These are phyloP conservation scores for Pectinophora gossypiella DNA, from an alignment of 1,140 invertebrate genomes.

Conservation along the genomic window DNA sequence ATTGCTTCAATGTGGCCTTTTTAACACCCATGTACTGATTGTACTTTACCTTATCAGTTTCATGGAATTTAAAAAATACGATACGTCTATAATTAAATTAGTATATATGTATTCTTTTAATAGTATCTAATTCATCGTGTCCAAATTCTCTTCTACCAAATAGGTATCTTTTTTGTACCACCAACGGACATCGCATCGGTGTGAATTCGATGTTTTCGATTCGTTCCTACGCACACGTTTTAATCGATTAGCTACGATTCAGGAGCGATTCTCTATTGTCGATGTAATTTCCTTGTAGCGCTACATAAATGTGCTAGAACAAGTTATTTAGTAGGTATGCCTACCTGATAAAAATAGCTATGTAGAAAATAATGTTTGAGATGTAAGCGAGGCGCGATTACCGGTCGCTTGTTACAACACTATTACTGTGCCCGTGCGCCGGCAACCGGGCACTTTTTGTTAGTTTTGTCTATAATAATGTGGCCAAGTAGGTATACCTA, in stretches of 20 bases:
- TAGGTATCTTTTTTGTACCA: too few relatives aligned
- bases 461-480: constrained; percentile 5
- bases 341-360: too few relatives aligned
- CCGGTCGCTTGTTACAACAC: neutral
- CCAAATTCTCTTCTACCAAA: too few relatives aligned
- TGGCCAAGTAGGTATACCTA: neutral
- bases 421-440: neutral
- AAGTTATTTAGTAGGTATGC: neutral
- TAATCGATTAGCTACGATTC: constrained; percentile 41
- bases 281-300: neutral
- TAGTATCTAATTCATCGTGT: too few relatives aligned
- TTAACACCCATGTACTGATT: too few relatives aligned
- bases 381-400: neutral
- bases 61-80: too few relatives aligned
- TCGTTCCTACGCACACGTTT: constrained; percentile 23
- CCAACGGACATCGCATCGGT: neutral
- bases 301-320: neutral
- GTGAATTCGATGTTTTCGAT: constrained; percentile 4
- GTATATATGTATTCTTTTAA: too few relatives aligned
- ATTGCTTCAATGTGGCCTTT: too few relatives aligned
- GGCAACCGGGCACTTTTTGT: neutral
- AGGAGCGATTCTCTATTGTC: constrained; percentile 12
- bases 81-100: too few relatives aligned
- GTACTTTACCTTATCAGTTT: too few relatives aligned
- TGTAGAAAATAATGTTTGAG: neutral